phyloP scores from a whole-genome alignment of 2,113 vertebrate species.

The Gambusia affinis region DNA sequence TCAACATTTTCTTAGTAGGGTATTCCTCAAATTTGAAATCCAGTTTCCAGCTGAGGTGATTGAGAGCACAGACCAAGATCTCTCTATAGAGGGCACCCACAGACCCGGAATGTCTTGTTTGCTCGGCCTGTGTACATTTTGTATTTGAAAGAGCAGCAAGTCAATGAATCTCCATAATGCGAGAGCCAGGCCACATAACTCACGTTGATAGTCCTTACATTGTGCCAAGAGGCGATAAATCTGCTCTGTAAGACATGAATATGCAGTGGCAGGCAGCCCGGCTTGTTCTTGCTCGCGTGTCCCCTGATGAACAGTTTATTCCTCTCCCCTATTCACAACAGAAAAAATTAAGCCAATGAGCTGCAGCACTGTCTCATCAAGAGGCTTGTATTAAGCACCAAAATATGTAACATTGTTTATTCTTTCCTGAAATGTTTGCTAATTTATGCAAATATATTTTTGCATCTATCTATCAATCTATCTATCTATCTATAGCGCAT shows the following conservation, averaged over 20 bases:
- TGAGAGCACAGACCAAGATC: constrained; percentile 72
- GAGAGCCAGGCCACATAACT: constrained; percentile 87
- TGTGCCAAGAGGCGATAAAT: constrained; percentile 86
- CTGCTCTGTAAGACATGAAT: constrained; percentile 82
- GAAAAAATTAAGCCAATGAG: constrained; percentile 78
- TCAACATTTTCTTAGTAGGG: constrained; percentile 23
- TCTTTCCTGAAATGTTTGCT: constrained; percentile 45
- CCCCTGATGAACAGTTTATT: constrained; percentile 68
- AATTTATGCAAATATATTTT: constrained; percentile 36
- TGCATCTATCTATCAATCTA: constrained; percentile 14
- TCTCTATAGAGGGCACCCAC: constrained; percentile 92
- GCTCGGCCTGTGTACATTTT: constrained; percentile 71
- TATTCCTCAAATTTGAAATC: constrained; percentile 31
- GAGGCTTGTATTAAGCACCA: constrained; percentile 56
- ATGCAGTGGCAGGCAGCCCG: constrained; percentile 80
- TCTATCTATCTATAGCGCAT: not conserved
- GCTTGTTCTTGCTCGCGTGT: constrained; percentile 64
- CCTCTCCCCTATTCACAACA: constrained; percentile 61
- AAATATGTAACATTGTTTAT: constrained; percentile 16
- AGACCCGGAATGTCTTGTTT: constrained; percentile 84
- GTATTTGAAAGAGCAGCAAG: constrained; percentile 80
- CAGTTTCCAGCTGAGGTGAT: constrained; percentile 67
- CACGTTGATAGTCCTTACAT: constrained; percentile 85
- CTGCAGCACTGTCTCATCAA: constrained; percentile 66
- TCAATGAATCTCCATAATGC: constrained; percentile 90